These are phyloP conservation scores for Ceramica pisi DNA, from an alignment of 2,888 invertebrate species.

Conservation along the genomic window DNA sequence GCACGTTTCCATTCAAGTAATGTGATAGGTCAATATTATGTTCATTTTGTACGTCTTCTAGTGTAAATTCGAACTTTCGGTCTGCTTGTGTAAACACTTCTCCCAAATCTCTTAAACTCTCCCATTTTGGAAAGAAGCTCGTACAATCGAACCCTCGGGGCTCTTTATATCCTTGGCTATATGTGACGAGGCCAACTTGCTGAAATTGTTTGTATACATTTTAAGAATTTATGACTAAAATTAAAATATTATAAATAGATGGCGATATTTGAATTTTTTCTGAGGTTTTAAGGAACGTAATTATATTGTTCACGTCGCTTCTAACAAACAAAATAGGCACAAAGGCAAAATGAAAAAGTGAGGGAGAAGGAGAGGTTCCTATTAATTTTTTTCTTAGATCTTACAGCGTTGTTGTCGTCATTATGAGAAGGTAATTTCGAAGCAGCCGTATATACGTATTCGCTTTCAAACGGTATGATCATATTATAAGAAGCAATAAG, in stretches of 20 bases:
- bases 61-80: slow-evolving; percentile 71
- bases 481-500: slow-evolving; percentile 82
- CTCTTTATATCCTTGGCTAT: slow-evolving; percentile 70
- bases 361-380: not conserved
- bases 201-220: slow-evolving; percentile 53
- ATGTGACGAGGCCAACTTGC: slow-evolving; percentile 72
- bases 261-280: too few species aligned
- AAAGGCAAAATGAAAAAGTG: not conserved
- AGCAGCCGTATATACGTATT: slow-evolving; percentile 76
- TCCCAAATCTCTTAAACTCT: slow-evolving; percentile 74
- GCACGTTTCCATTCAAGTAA: slow-evolving; percentile 65
- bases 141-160: slow-evolving; percentile 71
- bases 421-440: slow-evolving; percentile 75
- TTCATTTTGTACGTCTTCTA: slow-evolving; percentile 76
- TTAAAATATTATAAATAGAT: too few species aligned
- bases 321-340: not conserved
- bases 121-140: slow-evolving; percentile 82
- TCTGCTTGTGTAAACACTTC: slow-evolving; percentile 75
- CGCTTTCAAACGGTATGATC: slow-evolving; percentile 71
- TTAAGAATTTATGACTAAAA: not conserved
- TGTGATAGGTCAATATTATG: slow-evolving; percentile 73
- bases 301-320: not conserved
- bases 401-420: slow-evolving; percentile 77
- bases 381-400: slow-evolving; percentile 12
- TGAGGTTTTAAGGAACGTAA: too few species aligned